Percentiles rank a stretch among this genome's conserved stretches.
Conservation (phyloP, 2,113 vertebrate species). For the Corydoras sp. region DNA sequence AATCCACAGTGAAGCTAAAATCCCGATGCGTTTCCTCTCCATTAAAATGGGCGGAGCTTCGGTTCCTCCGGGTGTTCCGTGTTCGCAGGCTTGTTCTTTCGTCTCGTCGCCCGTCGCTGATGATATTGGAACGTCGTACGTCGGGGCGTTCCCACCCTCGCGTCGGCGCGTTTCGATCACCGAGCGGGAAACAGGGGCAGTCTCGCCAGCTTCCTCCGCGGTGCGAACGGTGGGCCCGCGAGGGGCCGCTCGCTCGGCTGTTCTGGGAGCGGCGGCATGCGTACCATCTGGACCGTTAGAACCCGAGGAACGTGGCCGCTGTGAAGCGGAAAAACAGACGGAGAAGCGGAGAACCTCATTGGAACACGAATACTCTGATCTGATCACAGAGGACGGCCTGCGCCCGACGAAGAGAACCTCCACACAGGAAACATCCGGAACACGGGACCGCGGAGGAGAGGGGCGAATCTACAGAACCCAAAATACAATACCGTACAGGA, state of each 20-base stretch:
- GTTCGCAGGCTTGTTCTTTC: conserved; percentile 32
- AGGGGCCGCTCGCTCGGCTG: conserved; percentile 40
- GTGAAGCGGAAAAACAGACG: conserved; percentile 10
- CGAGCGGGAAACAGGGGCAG: background rate
- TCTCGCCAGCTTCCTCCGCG: background rate
- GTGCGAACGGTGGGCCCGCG: conserved; percentile 21
- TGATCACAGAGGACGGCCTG: too few relatives aligned
- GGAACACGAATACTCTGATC: too few relatives aligned
- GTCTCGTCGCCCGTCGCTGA: conserved; percentile 16
- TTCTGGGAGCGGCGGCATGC: conserved; percentile 36
- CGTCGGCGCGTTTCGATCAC: conserved; percentile 8
- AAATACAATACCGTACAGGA: too few relatives aligned
- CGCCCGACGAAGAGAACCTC: too few relatives aligned
- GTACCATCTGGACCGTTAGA: conserved; percentile 49
- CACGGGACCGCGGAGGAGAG: too few relatives aligned
- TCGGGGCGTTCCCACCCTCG: background rate
- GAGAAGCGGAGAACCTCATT: too few relatives aligned
- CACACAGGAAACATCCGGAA: too few relatives aligned
- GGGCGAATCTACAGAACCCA: too few relatives aligned
- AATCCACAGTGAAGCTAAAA: too few relatives aligned
- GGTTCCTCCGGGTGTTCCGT: conserved; percentile 25
- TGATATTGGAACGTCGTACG: conserved; percentile 30
- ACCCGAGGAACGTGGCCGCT: conserved; percentile 27
- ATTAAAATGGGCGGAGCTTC: conserved; percentile 30
- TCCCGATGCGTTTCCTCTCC: background rate